phyloP scores from a whole-genome alignment of 2,113 vertebrate species.

The Erpornis zantholeuca region DNA sequence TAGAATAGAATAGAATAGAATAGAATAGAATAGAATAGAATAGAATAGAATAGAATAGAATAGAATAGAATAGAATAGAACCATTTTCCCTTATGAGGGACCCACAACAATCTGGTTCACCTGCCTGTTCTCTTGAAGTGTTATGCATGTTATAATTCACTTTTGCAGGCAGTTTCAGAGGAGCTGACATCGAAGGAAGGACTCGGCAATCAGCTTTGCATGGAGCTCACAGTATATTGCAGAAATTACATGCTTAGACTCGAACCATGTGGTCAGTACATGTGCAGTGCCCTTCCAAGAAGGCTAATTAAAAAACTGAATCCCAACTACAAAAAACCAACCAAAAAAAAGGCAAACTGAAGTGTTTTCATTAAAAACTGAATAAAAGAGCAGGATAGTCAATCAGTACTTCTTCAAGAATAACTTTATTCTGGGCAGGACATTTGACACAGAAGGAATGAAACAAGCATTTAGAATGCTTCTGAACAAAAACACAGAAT shows the following conservation, averaged over 20 bases:
- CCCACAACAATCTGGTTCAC: background rate
- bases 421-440: slow-evolving; percentile 68
- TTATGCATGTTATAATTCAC: background rate
- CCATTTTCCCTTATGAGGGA: background rate
- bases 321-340: background rate
- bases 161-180: background rate
- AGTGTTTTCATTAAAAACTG: background rate
- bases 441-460: slow-evolving; percentile 25
- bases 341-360: background rate
- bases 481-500: background rate
- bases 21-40: background rate
- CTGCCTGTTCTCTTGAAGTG: background rate
- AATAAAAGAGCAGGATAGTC: background rate
- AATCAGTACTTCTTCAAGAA: slow-evolving; percentile 18
- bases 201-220: accelerated
- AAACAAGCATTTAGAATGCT: background rate
- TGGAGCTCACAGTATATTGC: accelerated
- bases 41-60: background rate
- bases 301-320: background rate
- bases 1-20: background rate
- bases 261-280: accelerated
- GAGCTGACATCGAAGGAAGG: background rate
- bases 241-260: background rate
- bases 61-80: too few species aligned
- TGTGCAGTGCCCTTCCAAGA: background rate